These are phyloP conservation scores for Sarcophaga bullata DNA, from an alignment of 1,140 invertebrate genomes.

Conservation along the genomic window DNA sequence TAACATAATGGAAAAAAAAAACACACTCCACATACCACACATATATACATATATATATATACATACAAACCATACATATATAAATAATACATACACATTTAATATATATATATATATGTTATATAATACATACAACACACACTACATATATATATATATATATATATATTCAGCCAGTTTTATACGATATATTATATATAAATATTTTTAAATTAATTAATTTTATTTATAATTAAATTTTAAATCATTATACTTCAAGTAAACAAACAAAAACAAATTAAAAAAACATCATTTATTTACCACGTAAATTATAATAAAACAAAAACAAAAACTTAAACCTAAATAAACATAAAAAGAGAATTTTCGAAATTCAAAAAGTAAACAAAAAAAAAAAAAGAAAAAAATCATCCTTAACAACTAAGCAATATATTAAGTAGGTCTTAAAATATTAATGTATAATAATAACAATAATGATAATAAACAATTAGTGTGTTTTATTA, in stretches of 20 bases:
- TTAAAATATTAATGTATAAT: constrained; percentile 4
- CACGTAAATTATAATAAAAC: not conserved
- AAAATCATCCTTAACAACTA: not conserved
- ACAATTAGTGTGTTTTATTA: constrained; percentile 8
- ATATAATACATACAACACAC: not conserved
- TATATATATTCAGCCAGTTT: constrained; percentile 20
- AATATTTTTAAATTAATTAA: constrained; percentile 18
- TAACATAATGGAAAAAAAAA: not conserved
- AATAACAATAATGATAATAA: not conserved
- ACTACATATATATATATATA: not conserved
- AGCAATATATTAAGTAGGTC: constrained; percentile 9
- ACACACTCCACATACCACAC: not conserved
- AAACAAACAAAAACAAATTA: constrained; percentile 3
- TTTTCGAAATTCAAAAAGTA: too few relatives aligned
- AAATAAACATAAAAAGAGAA: not conserved
- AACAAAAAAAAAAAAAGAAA: not conserved
- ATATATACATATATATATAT: too few relatives aligned
- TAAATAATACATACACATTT: too few relatives aligned
- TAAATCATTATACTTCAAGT: constrained; percentile 34
- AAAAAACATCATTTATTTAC: constrained; percentile 1
- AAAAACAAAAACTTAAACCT: not conserved
- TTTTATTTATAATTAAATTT: constrained; percentile 24
- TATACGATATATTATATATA: not conserved
- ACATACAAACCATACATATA: not conserved
- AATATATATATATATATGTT: not conserved